Conservation (phyloP, 2,888 invertebrate species). For the Antheraea yamamai region DNA sequence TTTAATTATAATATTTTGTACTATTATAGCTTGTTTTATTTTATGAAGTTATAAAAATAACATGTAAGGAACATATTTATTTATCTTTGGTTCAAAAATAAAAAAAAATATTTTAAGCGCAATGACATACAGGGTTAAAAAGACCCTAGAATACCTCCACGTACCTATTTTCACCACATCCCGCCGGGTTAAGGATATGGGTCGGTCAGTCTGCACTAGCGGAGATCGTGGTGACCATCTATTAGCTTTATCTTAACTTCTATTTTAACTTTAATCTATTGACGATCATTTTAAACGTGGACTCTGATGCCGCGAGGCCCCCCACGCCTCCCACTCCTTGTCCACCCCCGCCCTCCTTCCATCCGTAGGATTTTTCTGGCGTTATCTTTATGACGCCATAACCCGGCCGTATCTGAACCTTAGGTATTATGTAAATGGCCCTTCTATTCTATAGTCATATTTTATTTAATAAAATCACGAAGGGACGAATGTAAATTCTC, state of each 20-base stretch:
- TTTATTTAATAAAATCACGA: conserved; percentile 16
- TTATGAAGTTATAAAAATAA: too few relatives aligned
- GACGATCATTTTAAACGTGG: not conserved
- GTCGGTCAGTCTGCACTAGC: not conserved
- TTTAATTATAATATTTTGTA: too few relatives aligned
- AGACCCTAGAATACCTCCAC: too few relatives aligned
- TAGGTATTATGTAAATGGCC: conserved; percentile 16
- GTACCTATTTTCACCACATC: too few relatives aligned
- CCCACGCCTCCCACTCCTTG: not conserved
- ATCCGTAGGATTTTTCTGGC: not conserved
- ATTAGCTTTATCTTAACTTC: not conserved
- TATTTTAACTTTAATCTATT: not conserved
- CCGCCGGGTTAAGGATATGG: not conserved
- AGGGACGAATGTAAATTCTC: conserved; percentile 14
- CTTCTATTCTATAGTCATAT: conserved; percentile 15
- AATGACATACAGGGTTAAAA: too few relatives aligned
- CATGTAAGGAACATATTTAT: too few relatives aligned
- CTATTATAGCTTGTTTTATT: too few relatives aligned
- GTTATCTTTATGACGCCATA: conserved; percentile 14
- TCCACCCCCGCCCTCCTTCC: not conserved
- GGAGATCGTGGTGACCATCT: not conserved
- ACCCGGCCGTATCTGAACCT: conserved; percentile 13
- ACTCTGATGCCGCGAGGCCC: not conserved
- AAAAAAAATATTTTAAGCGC: too few relatives aligned
- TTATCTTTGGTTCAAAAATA: too few relatives aligned